Conservation (phyloP, 2,113 vertebrate genomes). For the Megaceryle torquata region DNA sequence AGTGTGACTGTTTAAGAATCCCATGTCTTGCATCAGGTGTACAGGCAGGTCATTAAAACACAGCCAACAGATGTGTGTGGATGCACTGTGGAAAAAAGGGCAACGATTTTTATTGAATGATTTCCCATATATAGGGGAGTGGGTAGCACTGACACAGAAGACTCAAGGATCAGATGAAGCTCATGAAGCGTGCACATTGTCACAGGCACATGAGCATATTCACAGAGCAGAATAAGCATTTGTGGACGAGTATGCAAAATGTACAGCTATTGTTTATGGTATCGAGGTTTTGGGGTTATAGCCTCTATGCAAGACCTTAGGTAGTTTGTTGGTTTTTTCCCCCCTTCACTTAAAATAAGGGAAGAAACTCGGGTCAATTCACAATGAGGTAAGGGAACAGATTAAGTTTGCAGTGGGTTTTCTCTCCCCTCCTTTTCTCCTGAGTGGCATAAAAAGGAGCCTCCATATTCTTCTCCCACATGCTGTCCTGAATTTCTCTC, state of each 20-base stretch:
- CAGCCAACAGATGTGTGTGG: background rate
- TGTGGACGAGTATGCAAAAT: background rate
- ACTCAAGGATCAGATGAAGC: background rate
- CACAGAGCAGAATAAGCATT: background rate
- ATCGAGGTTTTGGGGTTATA: background rate
- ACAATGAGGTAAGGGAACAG: constrained; percentile 62
- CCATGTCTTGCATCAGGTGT: background rate
- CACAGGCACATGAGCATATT: background rate
- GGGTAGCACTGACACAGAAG: background rate
- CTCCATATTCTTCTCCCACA: constrained; percentile 76
- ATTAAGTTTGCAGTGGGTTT: constrained; percentile 71
- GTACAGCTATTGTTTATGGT: background rate
- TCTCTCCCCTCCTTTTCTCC: constrained; percentile 61
- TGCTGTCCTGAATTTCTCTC: constrained; percentile 81
- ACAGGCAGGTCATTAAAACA: background rate
- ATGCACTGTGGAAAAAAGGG: background rate
- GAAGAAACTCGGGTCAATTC: constrained; percentile 43
- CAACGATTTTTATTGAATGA: background rate
- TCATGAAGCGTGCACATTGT: accelerated
- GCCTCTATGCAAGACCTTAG: background rate
- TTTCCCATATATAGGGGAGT: background rate
- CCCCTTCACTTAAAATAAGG: background rate
- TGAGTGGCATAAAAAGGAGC: constrained; percentile 72
- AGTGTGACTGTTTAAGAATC: background rate
- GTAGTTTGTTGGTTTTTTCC: background rate